phyloP scores from a whole-genome alignment of 2,797 vertebrate species.

The Paramormyrops hopkinsi region DNA sequence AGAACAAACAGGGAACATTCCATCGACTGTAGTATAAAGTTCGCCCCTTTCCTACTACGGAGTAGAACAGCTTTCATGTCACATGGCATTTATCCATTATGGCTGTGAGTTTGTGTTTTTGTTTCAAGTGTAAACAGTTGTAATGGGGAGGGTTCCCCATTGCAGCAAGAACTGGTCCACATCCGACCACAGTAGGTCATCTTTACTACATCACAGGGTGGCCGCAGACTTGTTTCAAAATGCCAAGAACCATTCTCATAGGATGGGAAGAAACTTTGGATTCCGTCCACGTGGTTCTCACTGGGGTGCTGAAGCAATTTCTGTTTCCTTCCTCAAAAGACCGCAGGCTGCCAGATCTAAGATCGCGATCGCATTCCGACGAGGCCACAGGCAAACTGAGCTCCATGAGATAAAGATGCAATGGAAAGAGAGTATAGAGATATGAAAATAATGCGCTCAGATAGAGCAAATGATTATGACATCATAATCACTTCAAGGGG shows the following conservation, averaged over 20 bases:
- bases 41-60: not conserved
- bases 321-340: constrained; percentile 19
- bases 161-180: not conserved
- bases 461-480: not conserved
- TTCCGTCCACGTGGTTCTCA: constrained; percentile 16
- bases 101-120: not conserved
- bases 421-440: not conserved
- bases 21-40: not conserved
- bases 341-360: constrained; percentile 1
- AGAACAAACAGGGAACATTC: not conserved
- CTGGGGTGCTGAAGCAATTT: constrained; percentile 21
- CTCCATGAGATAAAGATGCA: not conserved
- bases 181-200: not conserved
- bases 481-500: not conserved
- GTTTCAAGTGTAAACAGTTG: not conserved
- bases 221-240: not conserved
- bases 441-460: not conserved
- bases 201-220: not conserved
- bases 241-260: not conserved
- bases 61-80: not conserved
- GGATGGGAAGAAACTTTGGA: not conserved
- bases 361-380: not conserved
- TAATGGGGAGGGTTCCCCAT: not conserved
- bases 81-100: not conserved
- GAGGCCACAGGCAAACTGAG: not conserved